Conservation (phyloP, 1,140 invertebrate genomes). For the Hesperophylax magnus region DNA sequence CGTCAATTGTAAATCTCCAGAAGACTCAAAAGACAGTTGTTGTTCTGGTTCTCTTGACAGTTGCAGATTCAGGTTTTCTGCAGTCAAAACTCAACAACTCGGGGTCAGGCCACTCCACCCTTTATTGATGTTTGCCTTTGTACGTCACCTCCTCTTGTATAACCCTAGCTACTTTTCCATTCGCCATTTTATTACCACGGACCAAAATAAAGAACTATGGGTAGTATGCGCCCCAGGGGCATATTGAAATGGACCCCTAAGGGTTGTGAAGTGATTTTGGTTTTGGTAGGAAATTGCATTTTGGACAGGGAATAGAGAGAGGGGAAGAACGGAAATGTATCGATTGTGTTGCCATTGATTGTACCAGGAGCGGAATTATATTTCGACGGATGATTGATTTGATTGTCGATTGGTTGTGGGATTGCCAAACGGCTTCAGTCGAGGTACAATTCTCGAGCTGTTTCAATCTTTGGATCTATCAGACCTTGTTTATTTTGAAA, state of each 20-base stretch:
- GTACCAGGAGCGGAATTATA: background rate
- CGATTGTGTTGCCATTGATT: background rate
- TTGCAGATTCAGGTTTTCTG: too few species aligned
- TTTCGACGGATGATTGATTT: too few species aligned
- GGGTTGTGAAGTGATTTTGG: conserved; percentile 56
- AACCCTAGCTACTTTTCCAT: background rate
- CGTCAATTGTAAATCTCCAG: too few species aligned
- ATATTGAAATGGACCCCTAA: conserved; percentile 50
- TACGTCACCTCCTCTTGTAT: background rate
- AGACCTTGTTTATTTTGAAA: too few species aligned
- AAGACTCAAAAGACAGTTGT: too few species aligned
- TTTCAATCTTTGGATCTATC: too few species aligned
- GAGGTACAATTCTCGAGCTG: too few species aligned
- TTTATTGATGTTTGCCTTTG: background rate
- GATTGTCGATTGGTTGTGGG: too few species aligned
- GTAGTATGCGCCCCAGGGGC: conserved; percentile 34
- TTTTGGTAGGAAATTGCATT: conserved; percentile 54
- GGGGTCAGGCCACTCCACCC: background rate
- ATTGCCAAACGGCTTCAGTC: too few species aligned
- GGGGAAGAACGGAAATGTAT: conserved; percentile 21
- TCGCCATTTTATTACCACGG: conserved; percentile 11
- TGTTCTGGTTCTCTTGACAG: too few species aligned
- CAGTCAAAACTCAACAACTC: too few species aligned
- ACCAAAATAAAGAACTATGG: background rate
- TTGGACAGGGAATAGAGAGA: conserved; percentile 44